Evolutionary conservation across 1,140 invertebrate species (phyloP).

Genomic region (Streblospio benedicti): DNA sequence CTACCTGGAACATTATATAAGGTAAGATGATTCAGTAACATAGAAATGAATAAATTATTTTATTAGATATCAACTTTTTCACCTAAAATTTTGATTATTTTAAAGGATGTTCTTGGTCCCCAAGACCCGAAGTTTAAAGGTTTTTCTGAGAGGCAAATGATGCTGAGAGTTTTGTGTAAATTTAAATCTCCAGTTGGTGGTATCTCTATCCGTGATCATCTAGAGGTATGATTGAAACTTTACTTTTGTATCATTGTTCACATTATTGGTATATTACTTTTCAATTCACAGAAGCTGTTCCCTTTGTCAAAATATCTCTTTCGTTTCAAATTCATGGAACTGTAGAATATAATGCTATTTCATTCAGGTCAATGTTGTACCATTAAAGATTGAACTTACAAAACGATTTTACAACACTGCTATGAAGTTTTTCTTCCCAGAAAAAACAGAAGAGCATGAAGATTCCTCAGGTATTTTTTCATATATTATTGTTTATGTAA

Average conservation of each 20-base stretch:
- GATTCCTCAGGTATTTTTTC: constrained; percentile 22
- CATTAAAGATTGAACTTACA: constrained; percentile 62
- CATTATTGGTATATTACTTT: not conserved
- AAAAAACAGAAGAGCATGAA: constrained; percentile 54
- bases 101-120: constrained; percentile 61
- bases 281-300: not conserved
- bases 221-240: constrained; percentile 71
- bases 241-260: not conserved
- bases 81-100: not conserved
- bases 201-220: constrained; percentile 96
- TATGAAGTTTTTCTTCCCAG: constrained; percentile 98
- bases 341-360: too few species aligned
- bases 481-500: too few species aligned
- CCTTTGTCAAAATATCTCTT: not conserved
- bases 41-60: not conserved
- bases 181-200: constrained; percentile 71
- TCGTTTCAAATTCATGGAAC: too few species aligned
- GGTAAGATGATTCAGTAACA: constrained; percentile 27
- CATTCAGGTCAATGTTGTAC: constrained; percentile 44
- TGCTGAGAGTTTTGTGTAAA: constrained; percentile 38
- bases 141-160: constrained; percentile 34
- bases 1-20: constrained; percentile 89
- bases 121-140: constrained; percentile 30
- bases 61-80: not conserved
- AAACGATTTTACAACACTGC: constrained; percentile 97